phyloP scores from a whole-genome alignment of 2,888 invertebrate genomes.

The Drosophila quasianomalipes region DNA sequence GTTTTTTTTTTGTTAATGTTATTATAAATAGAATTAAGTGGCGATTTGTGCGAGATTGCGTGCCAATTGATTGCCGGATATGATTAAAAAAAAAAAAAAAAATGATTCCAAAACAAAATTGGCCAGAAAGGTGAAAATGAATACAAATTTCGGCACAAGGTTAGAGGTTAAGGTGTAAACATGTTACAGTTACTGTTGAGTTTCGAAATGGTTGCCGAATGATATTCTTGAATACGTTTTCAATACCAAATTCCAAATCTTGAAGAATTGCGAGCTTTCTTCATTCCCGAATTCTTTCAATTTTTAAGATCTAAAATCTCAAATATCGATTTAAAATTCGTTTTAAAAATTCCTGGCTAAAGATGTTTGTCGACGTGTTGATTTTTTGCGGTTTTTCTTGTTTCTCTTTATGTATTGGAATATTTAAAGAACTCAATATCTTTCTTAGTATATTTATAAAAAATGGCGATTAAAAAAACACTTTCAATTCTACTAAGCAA shows the following conservation, averaged over 20 bases:
- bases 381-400: not conserved
- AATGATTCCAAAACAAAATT: slow-evolving; percentile 13
- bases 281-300: not conserved
- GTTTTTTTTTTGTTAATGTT: slow-evolving; percentile 47
- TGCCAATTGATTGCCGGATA: slow-evolving; percentile 81
- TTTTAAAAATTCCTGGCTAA: not conserved
- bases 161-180: not conserved
- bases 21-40: slow-evolving; percentile 79
- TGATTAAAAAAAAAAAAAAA: slow-evolving; percentile 45
- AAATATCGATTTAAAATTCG: not conserved
- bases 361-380: not conserved
- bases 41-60: slow-evolving; percentile 76
- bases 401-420: not conserved
- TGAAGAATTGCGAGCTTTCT: not conserved
- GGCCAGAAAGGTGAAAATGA: not conserved
- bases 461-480: not conserved
- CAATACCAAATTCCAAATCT: not conserved
- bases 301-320: not conserved
- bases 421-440: not conserved
- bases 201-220: not conserved
- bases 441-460: not conserved
- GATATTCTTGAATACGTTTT: not conserved
- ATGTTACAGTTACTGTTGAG: not conserved
- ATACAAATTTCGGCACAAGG: not conserved
- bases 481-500: not conserved